These are phyloP conservation scores for Himantopus leucocephalus DNA, from an alignment of 2,113 vertebrate genomes.

Conservation along the genomic window DNA sequence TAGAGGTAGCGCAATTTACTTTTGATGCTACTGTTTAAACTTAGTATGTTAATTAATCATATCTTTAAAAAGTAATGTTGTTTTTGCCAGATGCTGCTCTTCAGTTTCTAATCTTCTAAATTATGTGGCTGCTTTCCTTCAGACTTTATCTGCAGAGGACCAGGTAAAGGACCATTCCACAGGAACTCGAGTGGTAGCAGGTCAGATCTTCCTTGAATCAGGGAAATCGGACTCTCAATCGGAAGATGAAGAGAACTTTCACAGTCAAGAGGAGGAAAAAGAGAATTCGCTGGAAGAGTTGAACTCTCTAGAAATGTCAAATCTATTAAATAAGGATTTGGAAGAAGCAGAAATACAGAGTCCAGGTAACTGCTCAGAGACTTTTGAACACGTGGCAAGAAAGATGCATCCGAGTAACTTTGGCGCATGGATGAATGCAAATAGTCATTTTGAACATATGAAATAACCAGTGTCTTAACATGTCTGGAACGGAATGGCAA, in stretches of 20 bases:
- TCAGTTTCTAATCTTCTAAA: not conserved
- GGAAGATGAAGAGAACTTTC: slow-evolving; percentile 65
- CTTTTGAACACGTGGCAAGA: not conserved
- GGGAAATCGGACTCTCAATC: slow-evolving; percentile 57
- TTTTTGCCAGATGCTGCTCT: not conserved
- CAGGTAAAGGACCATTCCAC: slow-evolving; percentile 81
- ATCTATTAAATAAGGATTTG: slow-evolving; percentile 69
- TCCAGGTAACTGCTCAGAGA: slow-evolving; percentile 69
- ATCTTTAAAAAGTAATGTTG: not conserved
- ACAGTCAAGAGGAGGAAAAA: slow-evolving; percentile 53
- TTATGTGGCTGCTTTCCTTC: slow-evolving; percentile 2
- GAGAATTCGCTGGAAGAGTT: slow-evolving; percentile 61
- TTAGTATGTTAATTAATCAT: not conserved
- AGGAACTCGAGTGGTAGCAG: slow-evolving; percentile 73
- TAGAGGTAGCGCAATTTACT: not conserved
- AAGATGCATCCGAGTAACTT: not conserved
- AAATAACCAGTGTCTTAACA: not conserved
- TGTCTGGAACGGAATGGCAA: not conserved
- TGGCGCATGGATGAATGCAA: not conserved
- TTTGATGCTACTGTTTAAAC: not conserved
- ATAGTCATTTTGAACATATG: not conserved
- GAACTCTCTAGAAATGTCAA: slow-evolving; percentile 68
- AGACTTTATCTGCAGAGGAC: slow-evolving; percentile 75
- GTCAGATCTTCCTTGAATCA: slow-evolving; percentile 77
- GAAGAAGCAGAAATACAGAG: slow-evolving; percentile 70